phyloP scores from a whole-genome alignment of 1,140 invertebrate species.

The Caenorhabditis remanei region DNA sequence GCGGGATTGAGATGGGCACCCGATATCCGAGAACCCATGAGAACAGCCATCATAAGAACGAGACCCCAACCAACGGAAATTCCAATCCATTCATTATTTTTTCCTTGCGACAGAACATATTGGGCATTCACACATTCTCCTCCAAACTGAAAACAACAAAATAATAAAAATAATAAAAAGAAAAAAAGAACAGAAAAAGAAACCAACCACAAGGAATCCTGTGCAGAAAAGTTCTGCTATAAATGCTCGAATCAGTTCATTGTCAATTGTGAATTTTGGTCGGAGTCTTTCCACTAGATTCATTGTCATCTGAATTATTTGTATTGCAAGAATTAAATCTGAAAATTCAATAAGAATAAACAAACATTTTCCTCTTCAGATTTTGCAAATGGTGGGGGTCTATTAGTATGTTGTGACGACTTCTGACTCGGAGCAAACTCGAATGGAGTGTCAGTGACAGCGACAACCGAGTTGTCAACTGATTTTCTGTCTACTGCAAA shows the following conservation, averaged over 20 bases:
- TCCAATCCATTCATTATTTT: conserved; percentile 67
- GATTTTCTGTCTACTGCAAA: conserved; percentile 44
- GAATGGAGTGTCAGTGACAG: conserved; percentile 24
- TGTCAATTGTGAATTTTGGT: conserved; percentile 57
- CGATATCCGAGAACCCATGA: conserved; percentile 70
- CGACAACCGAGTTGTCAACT: conserved; percentile 32
- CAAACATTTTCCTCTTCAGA: neutral
- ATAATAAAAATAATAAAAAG: neutral
- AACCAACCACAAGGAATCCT: conserved; percentile 62
- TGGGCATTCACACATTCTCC: conserved; percentile 67
- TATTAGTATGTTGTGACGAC: conserved; percentile 32
- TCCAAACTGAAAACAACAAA: conserved; percentile 63
- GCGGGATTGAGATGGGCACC: conserved; percentile 81
- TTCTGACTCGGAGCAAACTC: conserved; percentile 49
- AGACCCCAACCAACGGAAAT: conserved; percentile 72
- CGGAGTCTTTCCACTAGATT: conserved; percentile 61
- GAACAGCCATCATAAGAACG: conserved; percentile 68
- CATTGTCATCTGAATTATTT: neutral
- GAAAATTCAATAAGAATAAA: neutral
- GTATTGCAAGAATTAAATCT: neutral
- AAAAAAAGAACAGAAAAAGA: neutral
- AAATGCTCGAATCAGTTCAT: conserved; percentile 62
- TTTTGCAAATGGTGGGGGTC: conserved; percentile 5
- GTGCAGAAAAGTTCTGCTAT: conserved; percentile 67
- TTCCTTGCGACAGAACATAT: conserved; percentile 63